phyloP scores from a whole-genome alignment of 1,140 invertebrate species.

The Octopus sinensis region DNA sequence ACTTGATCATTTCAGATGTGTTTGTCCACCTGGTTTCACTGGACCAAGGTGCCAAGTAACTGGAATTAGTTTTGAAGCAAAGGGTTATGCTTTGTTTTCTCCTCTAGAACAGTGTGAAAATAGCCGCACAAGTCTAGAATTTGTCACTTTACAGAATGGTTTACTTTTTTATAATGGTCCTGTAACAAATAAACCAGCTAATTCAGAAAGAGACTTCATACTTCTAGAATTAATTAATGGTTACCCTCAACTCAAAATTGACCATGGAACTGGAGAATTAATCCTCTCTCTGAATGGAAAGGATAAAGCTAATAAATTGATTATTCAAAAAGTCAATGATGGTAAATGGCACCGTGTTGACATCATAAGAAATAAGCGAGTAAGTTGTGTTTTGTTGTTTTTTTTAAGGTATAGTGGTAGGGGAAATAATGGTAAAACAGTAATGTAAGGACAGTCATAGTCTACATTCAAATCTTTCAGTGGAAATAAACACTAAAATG shows the following conservation, averaged over 20 bases:
- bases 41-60: conserved; percentile 95
- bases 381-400: conserved; percentile 32
- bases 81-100: conserved; percentile 80
- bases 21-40: conserved; percentile 83
- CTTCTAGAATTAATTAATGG: conserved; percentile 87
- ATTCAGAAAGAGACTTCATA: conserved; percentile 74
- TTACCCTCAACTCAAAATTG: conserved; percentile 82
- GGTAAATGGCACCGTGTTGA: conserved; percentile 95
- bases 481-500: no score
- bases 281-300: conserved; percentile 76
- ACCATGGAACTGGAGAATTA: conserved; percentile 91
- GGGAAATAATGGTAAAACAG: no score
- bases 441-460: no score
- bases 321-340: conserved; percentile 81
- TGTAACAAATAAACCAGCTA: conserved; percentile 65
- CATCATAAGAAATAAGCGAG: conserved; percentile 90
- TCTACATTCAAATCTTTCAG: no score
- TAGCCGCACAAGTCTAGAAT: conserved; percentile 90
- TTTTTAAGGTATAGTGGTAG: background rate
- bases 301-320: conserved; percentile 48
- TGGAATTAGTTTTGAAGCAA: conserved; percentile 82
- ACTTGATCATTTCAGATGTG: background rate
- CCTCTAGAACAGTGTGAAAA: conserved; percentile 92
- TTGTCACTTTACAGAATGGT: conserved; percentile 88
- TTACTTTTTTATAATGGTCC: conserved; percentile 95